Evolutionary conservation across 2,888 invertebrate species (phyloP), one percentile per base, ranked within the genome.

Genomic region (Phlogophora meticulosa): DNA sequence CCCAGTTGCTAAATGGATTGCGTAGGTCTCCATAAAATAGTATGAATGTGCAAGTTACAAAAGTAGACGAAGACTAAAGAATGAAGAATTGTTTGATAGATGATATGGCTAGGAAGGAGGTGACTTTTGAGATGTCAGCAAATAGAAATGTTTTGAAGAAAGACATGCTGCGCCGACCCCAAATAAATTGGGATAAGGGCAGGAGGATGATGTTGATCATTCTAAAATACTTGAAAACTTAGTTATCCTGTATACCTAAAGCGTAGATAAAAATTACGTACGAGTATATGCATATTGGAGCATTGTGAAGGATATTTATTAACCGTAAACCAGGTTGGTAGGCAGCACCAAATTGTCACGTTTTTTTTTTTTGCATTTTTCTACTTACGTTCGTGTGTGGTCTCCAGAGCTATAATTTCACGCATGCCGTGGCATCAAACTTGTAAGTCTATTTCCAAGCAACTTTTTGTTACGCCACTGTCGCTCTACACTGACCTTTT

Each of bases 401-500:
- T 53, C 7, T 62, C 4, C 1, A 9, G 20, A 42, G 13, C 11
- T 24, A 36, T 49, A 15, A 70, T 76, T 36, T 49, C 0, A 57
- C 28, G 32, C 45, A 67, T 52, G 20, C 10, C 13, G 36, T 42
- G 17, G 0, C 17, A 38, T 24, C 3, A 24, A 40, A 66, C 40
- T 15, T 32, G 0, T n/a, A 3, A 9, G 7, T 15, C 4, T 34
- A 1, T 45, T 32, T n/a, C 15, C 7, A 10, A 38, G 56, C 60
- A 68, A 80, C 67, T 61, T 71, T 72, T 63, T 64, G 62, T 76
- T 43, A 43, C 43, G 9, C 15, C 17, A 45, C 15, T 7, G 53
- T 73, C 34, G 73, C 60, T 28, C 9, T 1, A 24, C 36, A 69
- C 60, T 76, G 68, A 62, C 78, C 79, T 78, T 49, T 59, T 67